Base-by-base conservation (phyloP, 53 echinoderm and acorn worm species). In the Antedon mediterranea region DNA sequence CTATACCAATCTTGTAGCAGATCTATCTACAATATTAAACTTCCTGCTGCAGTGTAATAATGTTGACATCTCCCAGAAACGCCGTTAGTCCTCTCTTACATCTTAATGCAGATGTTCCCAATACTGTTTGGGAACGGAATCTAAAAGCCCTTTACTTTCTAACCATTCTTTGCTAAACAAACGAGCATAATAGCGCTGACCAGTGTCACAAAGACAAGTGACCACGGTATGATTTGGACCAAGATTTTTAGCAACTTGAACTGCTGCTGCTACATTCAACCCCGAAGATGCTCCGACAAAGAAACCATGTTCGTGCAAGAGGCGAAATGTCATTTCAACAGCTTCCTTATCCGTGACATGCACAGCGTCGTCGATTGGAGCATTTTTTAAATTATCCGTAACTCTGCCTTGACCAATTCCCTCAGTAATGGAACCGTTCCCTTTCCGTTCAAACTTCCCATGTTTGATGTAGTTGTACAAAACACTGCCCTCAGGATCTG, bases 371-470 rank as follows among this genome's bases (percentile, higher is more conserved):
- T 95, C 97, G 13, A 95, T 84, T 20, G 97, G 97, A 71, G 97
- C 89, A 34, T 88, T 97, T 72, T 88, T 89, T 71, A 95, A 75
- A 80, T 95, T 95, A 14, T 89, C 76, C 1, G 97, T 95, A 78
- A 95, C 78, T 74, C 97, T 81, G 43, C 97, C 97, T 76, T 95
- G 97, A 79, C 97, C 97, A 43, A 95, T 95, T 76, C 97, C 97
- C 84, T 95, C 97, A 29, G 97, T 92, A 75, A 95, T 89, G 73
- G 97, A 95, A 26, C 92, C 89, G 31, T 87, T 88, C 9, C 87
- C 88, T 31, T 85, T 84, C 71, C 91, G 79, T 74, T 95, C 95
- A 28, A 95, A 32, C 80, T 95, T 92, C 72, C 89, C 91, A 29
- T 91, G 87, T 82, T 87, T 97, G 85, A 92, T 79, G 79, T 86